Conservation (phyloP, 1,140 invertebrate genomes). For the Melanaphis sacchari region DNA sequence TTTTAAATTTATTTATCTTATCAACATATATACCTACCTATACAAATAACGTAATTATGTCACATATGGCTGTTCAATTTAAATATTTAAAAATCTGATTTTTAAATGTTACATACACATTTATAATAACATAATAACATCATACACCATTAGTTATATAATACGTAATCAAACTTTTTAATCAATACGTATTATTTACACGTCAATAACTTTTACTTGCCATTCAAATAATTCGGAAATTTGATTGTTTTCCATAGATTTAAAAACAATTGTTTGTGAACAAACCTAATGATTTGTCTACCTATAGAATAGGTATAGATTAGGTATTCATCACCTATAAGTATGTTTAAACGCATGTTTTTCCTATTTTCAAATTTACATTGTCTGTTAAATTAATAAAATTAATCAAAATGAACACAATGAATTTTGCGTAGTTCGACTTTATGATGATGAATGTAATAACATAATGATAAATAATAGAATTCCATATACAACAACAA, state of each 20-base stretch:
- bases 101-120: neutral
- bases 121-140: neutral
- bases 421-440: neutral
- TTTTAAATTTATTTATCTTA: neutral
- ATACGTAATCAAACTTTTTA: neutral
- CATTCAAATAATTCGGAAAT: neutral
- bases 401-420: neutral
- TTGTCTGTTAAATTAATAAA: neutral
- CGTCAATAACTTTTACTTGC: constrained; percentile 1
- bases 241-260: neutral
- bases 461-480: constrained; percentile 8
- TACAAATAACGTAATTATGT: neutral
- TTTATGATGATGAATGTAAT: neutral
- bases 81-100: neutral
- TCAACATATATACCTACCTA: neutral
- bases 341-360: neutral
- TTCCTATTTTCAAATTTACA: neutral
- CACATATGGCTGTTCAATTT: neutral
- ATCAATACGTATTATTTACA: neutral
- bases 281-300: neutral
- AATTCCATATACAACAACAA: neutral
- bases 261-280: neutral
- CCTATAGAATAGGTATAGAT: neutral
- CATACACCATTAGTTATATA: neutral
- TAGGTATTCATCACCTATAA: neutral